Percentiles rank a stretch among this genome's conserved stretches.
Evolutionary conservation across 2,113 vertebrate genomes (phyloP).

Genomic region (Amblyornis subalaris): DNA sequence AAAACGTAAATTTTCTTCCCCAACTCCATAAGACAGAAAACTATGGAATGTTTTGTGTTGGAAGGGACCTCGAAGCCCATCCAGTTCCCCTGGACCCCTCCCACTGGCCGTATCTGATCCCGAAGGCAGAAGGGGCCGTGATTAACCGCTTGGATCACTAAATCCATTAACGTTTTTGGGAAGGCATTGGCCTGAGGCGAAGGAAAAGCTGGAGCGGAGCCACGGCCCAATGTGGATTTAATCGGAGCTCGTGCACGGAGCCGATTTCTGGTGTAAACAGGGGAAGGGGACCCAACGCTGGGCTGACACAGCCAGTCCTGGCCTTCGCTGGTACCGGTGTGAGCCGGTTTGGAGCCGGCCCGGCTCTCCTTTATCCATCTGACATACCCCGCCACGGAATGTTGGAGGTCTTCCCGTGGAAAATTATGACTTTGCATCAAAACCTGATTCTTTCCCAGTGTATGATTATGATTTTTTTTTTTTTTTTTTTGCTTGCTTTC

Average conservation of each 20-base stretch:
- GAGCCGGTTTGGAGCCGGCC: background rate
- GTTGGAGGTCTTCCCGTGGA: conserved; percentile 38
- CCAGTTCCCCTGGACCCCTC: too few species aligned
- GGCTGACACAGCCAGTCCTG: background rate
- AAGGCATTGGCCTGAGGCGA: background rate
- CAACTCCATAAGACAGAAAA: background rate
- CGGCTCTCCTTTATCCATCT: background rate
- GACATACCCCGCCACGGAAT: conserved; percentile 28
- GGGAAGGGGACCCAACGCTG: background rate
- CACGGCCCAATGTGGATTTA: background rate
- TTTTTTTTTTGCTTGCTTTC: background rate
- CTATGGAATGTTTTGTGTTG: background rate
- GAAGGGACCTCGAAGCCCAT: background rate
- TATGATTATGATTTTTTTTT: background rate
- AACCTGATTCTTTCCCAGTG: conserved; percentile 9
- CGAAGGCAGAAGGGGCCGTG: background rate
- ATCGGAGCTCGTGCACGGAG: background rate
- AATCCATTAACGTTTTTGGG: background rate
- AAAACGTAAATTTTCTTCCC: rapidly evolving
- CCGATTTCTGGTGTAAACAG: background rate
- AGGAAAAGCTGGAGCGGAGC: background rate
- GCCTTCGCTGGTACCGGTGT: rapidly evolving
- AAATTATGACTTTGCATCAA: conserved; percentile 34
- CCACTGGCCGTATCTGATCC: background rate
- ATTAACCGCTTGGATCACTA: background rate